phyloP scores from a whole-genome alignment of 2,888 invertebrate species.

The Lepidocyrtinus sp. region DNA sequence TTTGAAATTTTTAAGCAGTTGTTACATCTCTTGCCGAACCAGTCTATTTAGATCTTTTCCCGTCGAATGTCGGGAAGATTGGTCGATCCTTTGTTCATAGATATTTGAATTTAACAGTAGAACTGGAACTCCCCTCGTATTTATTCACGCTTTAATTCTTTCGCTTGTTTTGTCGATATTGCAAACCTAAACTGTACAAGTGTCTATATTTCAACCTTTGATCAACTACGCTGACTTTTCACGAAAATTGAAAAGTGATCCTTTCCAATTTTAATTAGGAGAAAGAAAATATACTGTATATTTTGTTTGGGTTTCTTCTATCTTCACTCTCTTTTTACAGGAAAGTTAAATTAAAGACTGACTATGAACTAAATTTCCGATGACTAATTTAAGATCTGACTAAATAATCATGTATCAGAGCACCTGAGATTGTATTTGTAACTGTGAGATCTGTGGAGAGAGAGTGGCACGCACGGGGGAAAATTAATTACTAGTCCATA shows the following conservation, averaged over 20 bases:
- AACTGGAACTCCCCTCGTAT: too few relatives aligned
- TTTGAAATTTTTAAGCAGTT: neutral
- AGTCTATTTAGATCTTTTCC: neutral
- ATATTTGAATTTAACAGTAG: neutral
- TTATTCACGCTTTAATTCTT: too few relatives aligned
- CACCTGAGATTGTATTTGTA: neutral
- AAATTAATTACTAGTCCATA: neutral
- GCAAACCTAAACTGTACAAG: too few relatives aligned
- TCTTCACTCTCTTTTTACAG: neutral
- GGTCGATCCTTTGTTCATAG: neutral
- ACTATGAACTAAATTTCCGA: neutral
- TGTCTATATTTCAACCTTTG: too few relatives aligned
- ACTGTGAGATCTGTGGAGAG: neutral
- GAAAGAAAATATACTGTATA: too few relatives aligned
- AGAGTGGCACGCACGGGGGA: neutral
- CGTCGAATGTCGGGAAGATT: neutral
- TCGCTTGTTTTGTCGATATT: too few relatives aligned
- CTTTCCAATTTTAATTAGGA: too few relatives aligned
- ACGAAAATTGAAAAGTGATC: too few relatives aligned
- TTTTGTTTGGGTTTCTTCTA: too few relatives aligned
- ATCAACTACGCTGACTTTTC: too few relatives aligned
- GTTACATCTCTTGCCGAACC: neutral
- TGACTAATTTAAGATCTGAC: neutral
- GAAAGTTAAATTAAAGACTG: neutral
- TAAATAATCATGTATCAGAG: neutral